Evolutionary conservation across 2,113 vertebrate genomes (phyloP).

Genomic region (Acanthochromis polyacanthus): DNA sequence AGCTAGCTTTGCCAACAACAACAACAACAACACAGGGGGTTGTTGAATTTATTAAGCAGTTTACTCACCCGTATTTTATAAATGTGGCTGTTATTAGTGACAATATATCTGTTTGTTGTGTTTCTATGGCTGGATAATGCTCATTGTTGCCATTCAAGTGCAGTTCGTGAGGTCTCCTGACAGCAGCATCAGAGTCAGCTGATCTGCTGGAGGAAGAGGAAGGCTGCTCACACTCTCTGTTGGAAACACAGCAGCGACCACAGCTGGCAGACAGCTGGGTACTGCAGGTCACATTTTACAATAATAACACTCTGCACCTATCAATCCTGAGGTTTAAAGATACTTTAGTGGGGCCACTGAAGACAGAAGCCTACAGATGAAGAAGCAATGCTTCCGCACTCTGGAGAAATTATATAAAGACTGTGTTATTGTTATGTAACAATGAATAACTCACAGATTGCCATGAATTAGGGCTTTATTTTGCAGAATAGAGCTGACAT

Average conservation of each 20-base stretch:
- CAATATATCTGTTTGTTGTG: neutral
- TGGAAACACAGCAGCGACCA: constrained; percentile 44
- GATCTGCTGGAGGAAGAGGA: constrained; percentile 73
- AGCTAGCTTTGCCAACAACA: constrained; percentile 49
- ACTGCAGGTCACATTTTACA: constrained; percentile 26
- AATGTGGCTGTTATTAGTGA: neutral
- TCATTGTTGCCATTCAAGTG: constrained; percentile 73
- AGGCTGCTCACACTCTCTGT: constrained; percentile 44
- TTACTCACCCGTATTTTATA: constrained; percentile 66
- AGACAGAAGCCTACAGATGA: too few relatives aligned
- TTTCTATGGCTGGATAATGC: constrained; percentile 51
- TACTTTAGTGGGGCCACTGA: too few relatives aligned
- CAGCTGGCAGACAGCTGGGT: constrained; percentile 21
- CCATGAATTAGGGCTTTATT: neutral
- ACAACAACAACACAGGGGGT: constrained; percentile 6
- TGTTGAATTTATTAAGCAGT: neutral
- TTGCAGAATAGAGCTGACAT: neutral
- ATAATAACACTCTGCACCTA: neutral
- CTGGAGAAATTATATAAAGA: too few relatives aligned
- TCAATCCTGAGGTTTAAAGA: too few relatives aligned
- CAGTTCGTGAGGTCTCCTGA: constrained; percentile 71
- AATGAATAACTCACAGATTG: neutral
- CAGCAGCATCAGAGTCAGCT: constrained; percentile 82
- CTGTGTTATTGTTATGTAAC: neutral
- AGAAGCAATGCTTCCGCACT: too few relatives aligned